phyloP scores from a whole-genome alignment of 92 coral and sea anemone species.

The Porites rus region DNA sequence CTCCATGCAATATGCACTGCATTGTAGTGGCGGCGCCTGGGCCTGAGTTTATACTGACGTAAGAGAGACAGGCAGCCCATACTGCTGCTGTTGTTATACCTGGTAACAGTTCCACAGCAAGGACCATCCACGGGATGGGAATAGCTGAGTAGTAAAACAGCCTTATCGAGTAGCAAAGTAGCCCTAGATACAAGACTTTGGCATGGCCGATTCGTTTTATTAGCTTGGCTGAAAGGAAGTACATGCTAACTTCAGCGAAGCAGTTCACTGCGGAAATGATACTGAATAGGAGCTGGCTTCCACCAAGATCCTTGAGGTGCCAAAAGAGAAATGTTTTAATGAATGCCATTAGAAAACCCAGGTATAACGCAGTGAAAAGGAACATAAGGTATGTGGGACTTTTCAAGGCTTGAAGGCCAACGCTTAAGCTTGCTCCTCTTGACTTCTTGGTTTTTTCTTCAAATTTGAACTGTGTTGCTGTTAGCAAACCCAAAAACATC shows the following conservation, averaged over 20 bases:
- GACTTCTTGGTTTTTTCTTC: slow-evolving; percentile 82
- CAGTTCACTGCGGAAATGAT: slow-evolving; percentile 98
- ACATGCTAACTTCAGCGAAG: slow-evolving; percentile 99
- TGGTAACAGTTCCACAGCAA: slow-evolving; percentile 95
- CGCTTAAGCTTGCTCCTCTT: slow-evolving; percentile 83
- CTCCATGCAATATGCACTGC: slow-evolving; percentile 99
- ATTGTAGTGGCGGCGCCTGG: slow-evolving; percentile 99
- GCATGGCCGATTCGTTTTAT: slow-evolving; percentile 98
- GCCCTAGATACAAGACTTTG: slow-evolving; percentile 92
- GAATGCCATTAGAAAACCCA: slow-evolving; percentile 98
- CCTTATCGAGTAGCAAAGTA: slow-evolving; percentile 90
- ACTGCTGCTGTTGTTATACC: slow-evolving; percentile 99
- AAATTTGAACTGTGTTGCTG: slow-evolving; percentile 90
- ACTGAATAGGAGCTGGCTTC: slow-evolving; percentile 94
- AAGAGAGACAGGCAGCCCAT: slow-evolving; percentile 99
- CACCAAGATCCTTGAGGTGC: slow-evolving; percentile 98
- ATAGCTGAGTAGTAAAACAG: slow-evolving; percentile 93
- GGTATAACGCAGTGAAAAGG: slow-evolving; percentile 94
- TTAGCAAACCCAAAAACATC: slow-evolving; percentile 86
- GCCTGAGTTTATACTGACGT: slow-evolving; percentile 97
- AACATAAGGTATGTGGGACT: slow-evolving; percentile 94
- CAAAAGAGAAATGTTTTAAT: slow-evolving; percentile 97
- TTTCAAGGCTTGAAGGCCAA: slow-evolving; percentile 95
- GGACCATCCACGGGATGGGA: slow-evolving; percentile 96
- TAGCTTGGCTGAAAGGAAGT: slow-evolving; percentile 94